phyloP scores from a whole-genome alignment of 2,888 invertebrate species.

The Pogonocherus hispidulus region DNA sequence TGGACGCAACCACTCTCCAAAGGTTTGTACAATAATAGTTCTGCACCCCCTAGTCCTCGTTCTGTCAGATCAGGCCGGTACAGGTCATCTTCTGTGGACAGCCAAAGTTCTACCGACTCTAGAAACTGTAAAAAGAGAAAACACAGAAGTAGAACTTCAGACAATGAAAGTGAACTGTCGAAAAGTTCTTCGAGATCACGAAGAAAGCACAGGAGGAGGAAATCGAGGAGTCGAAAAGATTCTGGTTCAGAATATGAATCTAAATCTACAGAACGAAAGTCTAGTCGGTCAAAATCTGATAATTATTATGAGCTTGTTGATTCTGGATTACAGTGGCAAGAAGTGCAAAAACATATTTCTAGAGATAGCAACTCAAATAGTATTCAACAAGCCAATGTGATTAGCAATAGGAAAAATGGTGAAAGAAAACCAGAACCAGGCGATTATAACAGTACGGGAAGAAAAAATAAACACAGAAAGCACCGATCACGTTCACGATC shows the following conservation, averaged over 20 bases:
- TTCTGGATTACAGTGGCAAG: conserved; percentile 91
- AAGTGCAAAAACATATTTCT: conserved; percentile 79
- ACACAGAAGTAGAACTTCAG: conserved; percentile 87
- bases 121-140: conserved; percentile 81
- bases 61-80: conserved; percentile 83
- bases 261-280: conserved; percentile 63
- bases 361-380: conserved; percentile 66
- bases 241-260: conserved; percentile 82
- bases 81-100: conserved; percentile 87
- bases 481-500: conserved; percentile 73
- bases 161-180: conserved; percentile 92
- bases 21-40: conserved; percentile 76
- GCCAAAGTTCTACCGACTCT: conserved; percentile 90
- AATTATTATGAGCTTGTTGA: conserved; percentile 81
- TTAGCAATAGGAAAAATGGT: conserved; percentile 71
- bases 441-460: conserved; percentile 41
- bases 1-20: conserved; percentile 81
- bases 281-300: conserved; percentile 49
- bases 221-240: conserved; percentile 82
- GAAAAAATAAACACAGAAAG: conserved; percentile 56
- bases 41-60: conserved; percentile 78
- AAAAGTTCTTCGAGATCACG: conserved; percentile 87
- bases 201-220: conserved; percentile 81
- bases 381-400: conserved; percentile 80
- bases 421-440: conserved; percentile 44